A percentile compares a stretch with the other conserved stretches of the same genome.
Conservation (phyloP, 2,888 invertebrate species). For the Microdon myrmicae region DNA sequence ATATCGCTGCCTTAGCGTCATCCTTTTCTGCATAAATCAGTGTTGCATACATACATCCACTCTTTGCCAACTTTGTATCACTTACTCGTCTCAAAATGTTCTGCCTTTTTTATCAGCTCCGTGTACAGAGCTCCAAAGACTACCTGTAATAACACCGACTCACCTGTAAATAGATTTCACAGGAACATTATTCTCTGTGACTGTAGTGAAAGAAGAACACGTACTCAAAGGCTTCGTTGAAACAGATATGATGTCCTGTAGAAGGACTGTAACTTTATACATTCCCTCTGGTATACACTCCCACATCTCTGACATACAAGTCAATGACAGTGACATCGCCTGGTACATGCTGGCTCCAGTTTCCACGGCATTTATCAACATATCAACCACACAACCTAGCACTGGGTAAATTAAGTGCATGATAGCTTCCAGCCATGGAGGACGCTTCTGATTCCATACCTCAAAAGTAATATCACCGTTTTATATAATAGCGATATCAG, state of each 20-base stretch:
- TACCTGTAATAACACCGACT: constrained; percentile 78
- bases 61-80: background rate
- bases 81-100: constrained; percentile 58
- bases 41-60: background rate
- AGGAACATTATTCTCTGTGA: background rate
- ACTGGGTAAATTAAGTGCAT: constrained; percentile 74
- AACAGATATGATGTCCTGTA: constrained; percentile 78
- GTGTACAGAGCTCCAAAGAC: constrained; percentile 77
- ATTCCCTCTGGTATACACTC: constrained; percentile 74
- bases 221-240: constrained; percentile 74
- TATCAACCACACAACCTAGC: constrained; percentile 74
- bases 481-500: too few species aligned
- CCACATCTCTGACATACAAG: constrained; percentile 76
- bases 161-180: constrained; percentile 54
- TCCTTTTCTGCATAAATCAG: constrained; percentile 51
- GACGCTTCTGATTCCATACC: constrained; percentile 85
- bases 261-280: constrained; percentile 70
- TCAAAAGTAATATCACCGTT: constrained; percentile 60
- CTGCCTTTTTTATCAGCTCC: constrained; percentile 70
- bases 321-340: constrained; percentile 79
- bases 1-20: constrained; percentile 69
- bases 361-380: constrained; percentile 76
- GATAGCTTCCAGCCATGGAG: constrained; percentile 81
- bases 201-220: background rate
- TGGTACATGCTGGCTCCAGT: constrained; percentile 84